Evolutionary conservation across 2,797 vertebrate genomes (phyloP).

Genomic region (Spatula versicolor): DNA sequence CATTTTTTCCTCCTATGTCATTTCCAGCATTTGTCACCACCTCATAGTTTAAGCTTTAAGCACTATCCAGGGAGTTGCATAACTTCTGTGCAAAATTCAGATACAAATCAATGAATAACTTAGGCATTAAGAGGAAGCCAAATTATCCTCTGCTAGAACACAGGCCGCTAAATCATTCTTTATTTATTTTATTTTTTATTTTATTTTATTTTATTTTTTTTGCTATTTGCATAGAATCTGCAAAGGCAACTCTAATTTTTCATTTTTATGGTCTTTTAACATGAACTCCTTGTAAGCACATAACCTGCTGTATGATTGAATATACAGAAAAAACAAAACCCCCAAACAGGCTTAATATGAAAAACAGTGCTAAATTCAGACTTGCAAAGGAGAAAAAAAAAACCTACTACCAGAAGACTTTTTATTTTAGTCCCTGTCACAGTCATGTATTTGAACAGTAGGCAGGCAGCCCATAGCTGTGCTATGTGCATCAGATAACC

Average conservation of each 20-base stretch:
- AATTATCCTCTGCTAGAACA: constrained; percentile 16
- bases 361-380: constrained; percentile 31
- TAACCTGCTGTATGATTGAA: constrained; percentile 38
- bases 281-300: constrained; percentile 28
- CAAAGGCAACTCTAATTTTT: background rate
- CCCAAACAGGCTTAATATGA: constrained; percentile 31
- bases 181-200: background rate
- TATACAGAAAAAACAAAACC: constrained; percentile 30
- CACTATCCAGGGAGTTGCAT: constrained; percentile 59
- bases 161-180: constrained; percentile 27
- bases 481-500: background rate
- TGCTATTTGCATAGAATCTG: background rate
- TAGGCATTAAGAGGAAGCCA: constrained; percentile 27
- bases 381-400: background rate
- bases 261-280: constrained; percentile 61
- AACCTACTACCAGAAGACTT: background rate
- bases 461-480: background rate
- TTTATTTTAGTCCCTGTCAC: background rate
- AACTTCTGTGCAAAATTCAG: constrained; percentile 70
- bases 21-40: constrained; percentile 72
- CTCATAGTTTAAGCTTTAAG: constrained; percentile 60
- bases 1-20: constrained; percentile 63
- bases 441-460: background rate
- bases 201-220: background rate
- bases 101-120: constrained; percentile 37